A percentile compares a stretch with the other conserved stretches of the same genome.
Evolutionary conservation across 2,888 invertebrate genomes (phyloP).

Genomic region (Acronicta alni): DNA sequence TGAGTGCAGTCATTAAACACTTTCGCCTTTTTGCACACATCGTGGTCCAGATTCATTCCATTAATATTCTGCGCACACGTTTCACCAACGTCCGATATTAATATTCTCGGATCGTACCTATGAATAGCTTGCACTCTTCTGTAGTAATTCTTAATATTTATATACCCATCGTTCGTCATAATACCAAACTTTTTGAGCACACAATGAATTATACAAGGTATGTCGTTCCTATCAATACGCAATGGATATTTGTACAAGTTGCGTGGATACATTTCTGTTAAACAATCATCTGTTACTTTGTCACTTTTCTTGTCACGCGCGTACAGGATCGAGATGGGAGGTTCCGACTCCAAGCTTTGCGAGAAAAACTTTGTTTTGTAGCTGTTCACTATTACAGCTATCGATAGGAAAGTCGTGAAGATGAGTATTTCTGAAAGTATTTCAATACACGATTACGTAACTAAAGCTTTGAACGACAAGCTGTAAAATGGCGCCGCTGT

Average conservation of each 20-base stretch:
- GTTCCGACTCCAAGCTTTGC: conserved; percentile 77
- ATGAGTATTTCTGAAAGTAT: conserved; percentile 77
- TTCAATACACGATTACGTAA: conserved; percentile 42
- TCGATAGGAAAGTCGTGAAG: conserved; percentile 63
- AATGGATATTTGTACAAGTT: conserved; percentile 82
- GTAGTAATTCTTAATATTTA: conserved; percentile 83
- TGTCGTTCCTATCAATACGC: conserved; percentile 79
- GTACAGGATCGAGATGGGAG: conserved; percentile 80
- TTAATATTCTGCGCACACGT: conserved; percentile 84
- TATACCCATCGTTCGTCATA: conserved; percentile 81
- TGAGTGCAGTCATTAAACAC: conserved; percentile 86
- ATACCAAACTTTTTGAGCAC: conserved; percentile 85
- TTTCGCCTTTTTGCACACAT: conserved; percentile 85
- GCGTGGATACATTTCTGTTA: conserved; percentile 83
- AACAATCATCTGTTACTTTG: conserved; percentile 76
- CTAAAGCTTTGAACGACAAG: conserved; percentile 8
- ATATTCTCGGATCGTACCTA: conserved; percentile 81
- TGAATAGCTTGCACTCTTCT: conserved; percentile 82
- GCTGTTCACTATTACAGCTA: conserved; percentile 66
- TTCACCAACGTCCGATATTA: conserved; percentile 85
- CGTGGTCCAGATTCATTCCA: conserved; percentile 83
- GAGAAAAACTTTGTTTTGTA: conserved; percentile 76
- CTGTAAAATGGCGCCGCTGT: conserved; percentile 9
- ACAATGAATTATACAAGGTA: conserved; percentile 85
- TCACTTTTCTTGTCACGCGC: conserved; percentile 82